Base-by-base conservation (phyloP, 1,140 invertebrate species). In the Philopotamus ludificatus region DNA sequence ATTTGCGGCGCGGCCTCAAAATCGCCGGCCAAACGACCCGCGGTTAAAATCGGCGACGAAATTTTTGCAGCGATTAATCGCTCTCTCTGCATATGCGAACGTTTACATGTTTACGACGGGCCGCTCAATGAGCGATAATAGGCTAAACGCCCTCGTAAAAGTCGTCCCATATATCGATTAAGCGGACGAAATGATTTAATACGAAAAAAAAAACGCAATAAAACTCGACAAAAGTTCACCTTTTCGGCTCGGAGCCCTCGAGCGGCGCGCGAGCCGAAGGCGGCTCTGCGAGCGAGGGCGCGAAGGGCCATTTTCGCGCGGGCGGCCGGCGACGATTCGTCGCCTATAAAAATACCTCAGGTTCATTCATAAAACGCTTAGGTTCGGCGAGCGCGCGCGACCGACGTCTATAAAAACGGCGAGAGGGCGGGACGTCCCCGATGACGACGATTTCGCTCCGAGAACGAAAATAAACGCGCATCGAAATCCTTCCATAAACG, bases 321-420 rank as follows among this genome's bases (percentile, higher is more conserved):
- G 12, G 4, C 1, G 1, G 1, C 4, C 2, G 3, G 20, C 8
- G 20, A 28, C 45, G 64, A 60, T 66, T 58, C 55, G 62, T 55
- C n/a, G 62, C 10, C 58, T 55, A 65, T 65, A 68, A 68, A 68
- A 68, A 68, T 68, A 65, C 62, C 58, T 65, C 55, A 47, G 57
- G 57, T 65, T 68, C 66, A 68, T 68, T 68, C 62, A 68, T 65
- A 61, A 68, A 68, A 68, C 62, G 57, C 39, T 54, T 64, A 55
- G 57, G 62, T 53, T 68, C 51, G 39, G 49, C 59, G 18, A 61
- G 16, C 12, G 26, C 47, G 53, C 47, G 60, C 50, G 60, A 62
- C 60, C 60, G n/a, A 44, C 21, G 60, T 55, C 51, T 54, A 53
- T 67, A 63, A 63, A 57, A 57, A 57, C 34, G 15, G 21, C 28